Conservation (phyloP, 2,113 vertebrate genomes). For the Syngnathus floridae region DNA sequence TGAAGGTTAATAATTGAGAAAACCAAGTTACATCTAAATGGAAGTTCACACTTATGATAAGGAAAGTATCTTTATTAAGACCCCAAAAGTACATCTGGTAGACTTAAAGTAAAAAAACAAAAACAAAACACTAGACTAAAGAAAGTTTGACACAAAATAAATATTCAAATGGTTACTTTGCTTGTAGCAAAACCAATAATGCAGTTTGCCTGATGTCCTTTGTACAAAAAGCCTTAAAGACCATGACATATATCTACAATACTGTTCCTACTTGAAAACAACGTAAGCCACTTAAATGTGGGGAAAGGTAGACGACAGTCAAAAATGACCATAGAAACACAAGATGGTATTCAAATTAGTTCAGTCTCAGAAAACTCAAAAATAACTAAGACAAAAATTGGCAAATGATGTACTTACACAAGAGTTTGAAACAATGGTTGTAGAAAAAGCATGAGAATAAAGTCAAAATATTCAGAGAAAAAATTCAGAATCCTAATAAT, state of each 20-base stretch:
- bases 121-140: neutral
- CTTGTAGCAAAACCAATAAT: slow-evolving; percentile 15
- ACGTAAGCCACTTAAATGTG: slow-evolving; percentile 11
- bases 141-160: slow-evolving; percentile 36
- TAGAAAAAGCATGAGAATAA: neutral
- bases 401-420: neutral
- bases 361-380: neutral
- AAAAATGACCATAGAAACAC: neutral
- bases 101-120: slow-evolving; percentile 20
- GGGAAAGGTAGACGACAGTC: neutral
- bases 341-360: neutral
- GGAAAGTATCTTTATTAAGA: neutral
- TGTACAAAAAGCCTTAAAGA: slow-evolving; percentile 9
- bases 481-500: neutral
- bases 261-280: slow-evolving; percentile 15
- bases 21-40: too few relatives aligned
- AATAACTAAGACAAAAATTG: neutral
- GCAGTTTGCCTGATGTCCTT: slow-evolving; percentile 9
- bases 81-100: slow-evolving; percentile 20
- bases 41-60: too few relatives aligned
- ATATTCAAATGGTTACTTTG: slow-evolving; percentile 32
- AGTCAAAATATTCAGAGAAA: neutral
- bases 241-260: slow-evolving; percentile 4
- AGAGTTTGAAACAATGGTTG: neutral
- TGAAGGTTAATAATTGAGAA: too few relatives aligned